A percentile compares a stretch with the other conserved stretches of the same genome.
These are phyloP conservation scores for Drosophila algonquin DNA, from an alignment of 2,888 invertebrate genomes.

Conservation along the genomic window DNA sequence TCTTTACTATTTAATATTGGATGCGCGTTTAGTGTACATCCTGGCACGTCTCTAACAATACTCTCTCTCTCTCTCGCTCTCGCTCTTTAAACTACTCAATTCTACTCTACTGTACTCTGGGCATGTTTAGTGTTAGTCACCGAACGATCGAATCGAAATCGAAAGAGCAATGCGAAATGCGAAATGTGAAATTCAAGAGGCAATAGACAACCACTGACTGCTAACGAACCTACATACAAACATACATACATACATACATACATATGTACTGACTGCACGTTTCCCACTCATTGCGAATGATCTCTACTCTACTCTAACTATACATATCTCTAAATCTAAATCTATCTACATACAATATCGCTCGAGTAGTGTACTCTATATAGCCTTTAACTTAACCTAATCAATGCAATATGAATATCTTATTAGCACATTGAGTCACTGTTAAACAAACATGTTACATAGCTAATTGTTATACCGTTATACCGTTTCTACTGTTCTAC, in stretches of 20 bases:
- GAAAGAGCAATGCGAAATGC: background rate
- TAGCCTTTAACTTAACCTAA: constrained; percentile 13
- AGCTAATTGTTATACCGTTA: constrained; percentile 35
- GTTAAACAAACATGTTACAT: constrained; percentile 37
- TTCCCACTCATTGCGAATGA: background rate
- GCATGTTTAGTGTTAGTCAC: constrained; percentile 66
- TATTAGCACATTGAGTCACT: constrained; percentile 47
- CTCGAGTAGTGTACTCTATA: constrained; percentile 26
- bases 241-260: constrained; percentile 1
- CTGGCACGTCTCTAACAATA: constrained; percentile 35
- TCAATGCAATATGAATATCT: constrained; percentile 42
- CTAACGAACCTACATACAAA: constrained; percentile 7
- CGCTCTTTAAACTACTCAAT: constrained; percentile 17
- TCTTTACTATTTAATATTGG: constrained; percentile 47
- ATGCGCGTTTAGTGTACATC: constrained; percentile 42
- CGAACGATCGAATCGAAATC: constrained; percentile 16
- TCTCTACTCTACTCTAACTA: constrained; percentile 9
- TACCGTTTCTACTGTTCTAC: constrained; percentile 35
- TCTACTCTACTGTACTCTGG: constrained; percentile 41
- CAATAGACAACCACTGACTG: constrained; percentile 24
- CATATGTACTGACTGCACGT: constrained; percentile 33
- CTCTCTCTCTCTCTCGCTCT: constrained; percentile 1
- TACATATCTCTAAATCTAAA: background rate
- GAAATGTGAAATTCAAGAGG: constrained; percentile 1
- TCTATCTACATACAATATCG: constrained; percentile 25